Conservation (phyloP, 1,140 invertebrate genomes). For the Lepidurus arcticus region DNA sequence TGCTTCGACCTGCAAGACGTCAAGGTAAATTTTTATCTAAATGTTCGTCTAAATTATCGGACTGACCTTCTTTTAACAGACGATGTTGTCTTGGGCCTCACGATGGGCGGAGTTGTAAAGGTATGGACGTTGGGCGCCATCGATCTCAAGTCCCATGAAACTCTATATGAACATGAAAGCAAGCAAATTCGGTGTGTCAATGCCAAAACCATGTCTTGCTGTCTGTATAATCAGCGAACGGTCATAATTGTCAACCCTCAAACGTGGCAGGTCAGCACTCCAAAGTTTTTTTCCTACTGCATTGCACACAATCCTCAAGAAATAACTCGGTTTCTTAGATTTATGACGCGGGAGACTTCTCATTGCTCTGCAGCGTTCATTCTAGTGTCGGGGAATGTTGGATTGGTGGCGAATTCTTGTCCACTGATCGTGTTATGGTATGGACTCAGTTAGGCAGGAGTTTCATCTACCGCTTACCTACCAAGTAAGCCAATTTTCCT, state of each 20-base stretch:
- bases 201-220: constrained; percentile 88
- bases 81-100: constrained; percentile 92
- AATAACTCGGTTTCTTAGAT: constrained; percentile 53
- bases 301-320: not conserved
- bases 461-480: constrained; percentile 88
- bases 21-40: constrained; percentile 51
- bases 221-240: constrained; percentile 90
- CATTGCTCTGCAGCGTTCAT: constrained; percentile 77
- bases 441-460: constrained; percentile 92
- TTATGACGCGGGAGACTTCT: constrained; percentile 86
- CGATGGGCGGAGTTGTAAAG: constrained; percentile 94
- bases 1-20: constrained; percentile 77
- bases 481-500: constrained; percentile 65
- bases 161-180: constrained; percentile 94
- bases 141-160: constrained; percentile 71
- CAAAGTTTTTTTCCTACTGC: not conserved
- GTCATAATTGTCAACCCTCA: constrained; percentile 93
- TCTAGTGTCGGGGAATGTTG: constrained; percentile 72
- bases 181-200: constrained; percentile 93
- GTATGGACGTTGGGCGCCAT: constrained; percentile 90
- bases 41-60: not conserved
- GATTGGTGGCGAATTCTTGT: constrained; percentile 90
- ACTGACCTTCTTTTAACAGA: constrained; percentile 53
- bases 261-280: constrained; percentile 82
- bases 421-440: constrained; percentile 79